Base-by-base conservation (phyloP, 2,113 vertebrate genomes). In the Plecturocebus donacophilus region DNA sequence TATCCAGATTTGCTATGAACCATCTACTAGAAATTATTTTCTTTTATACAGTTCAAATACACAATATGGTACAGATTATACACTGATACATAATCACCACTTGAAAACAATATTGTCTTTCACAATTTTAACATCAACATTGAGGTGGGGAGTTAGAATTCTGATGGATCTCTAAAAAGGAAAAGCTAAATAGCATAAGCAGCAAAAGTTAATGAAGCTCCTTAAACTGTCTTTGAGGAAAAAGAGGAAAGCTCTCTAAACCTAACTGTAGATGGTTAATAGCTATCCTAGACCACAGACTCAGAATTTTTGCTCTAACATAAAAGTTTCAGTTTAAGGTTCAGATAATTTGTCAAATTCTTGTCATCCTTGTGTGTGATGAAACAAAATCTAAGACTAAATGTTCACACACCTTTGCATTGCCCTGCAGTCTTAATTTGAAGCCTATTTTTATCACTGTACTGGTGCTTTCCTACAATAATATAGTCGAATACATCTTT, bases 11-110 rank as follows among this genome's bases (percentile, higher is more conserved):
- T 96, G 2, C 27, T 92, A 90, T 73, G 30, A 89, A 54, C 12
- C 38, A 87, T 61, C 70, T 70, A 90, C 17, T 73, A 68, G 14
- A 94, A 96, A 87, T 21, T 91, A 4, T 87, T 87, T 87, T 87
- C 45, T 82, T 93, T 81, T 71, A 95, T 38, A 88, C 5, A 92
- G 25, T 90, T 94, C 68, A 96, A 66, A 87, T 81, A 82, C 75
- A 45, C 2, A 82, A 89, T 90, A 52, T 30, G 25, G 8, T n/a
- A 95, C 14, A 84, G 23, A 10, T 58, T 93, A 84, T 76, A 6
- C 35, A 27, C 38, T 90, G n/a, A 77, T 83, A 83, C n/a, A 82
- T 52, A 91, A 96, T 32, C 27, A 77, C 45, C 89, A 94, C 25
- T 61, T 94, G 58, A 90, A 94, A 97, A 90, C 35, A 92, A 11